phyloP scores from a whole-genome alignment of 1,140 invertebrate genomes.

The Myzus persicae region DNA sequence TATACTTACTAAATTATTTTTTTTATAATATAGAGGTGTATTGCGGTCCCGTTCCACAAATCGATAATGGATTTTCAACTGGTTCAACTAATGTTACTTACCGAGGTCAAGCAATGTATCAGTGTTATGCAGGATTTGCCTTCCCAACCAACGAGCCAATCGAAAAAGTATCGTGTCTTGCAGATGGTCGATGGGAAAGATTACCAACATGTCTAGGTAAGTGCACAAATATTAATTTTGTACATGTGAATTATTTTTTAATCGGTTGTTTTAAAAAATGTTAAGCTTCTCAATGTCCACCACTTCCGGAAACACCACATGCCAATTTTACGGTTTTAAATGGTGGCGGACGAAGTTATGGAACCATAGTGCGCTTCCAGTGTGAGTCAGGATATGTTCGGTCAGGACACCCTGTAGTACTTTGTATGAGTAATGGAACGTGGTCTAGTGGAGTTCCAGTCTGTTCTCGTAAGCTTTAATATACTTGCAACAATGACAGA shows the following conservation, averaged over 20 bases:
- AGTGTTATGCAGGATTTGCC: slow-evolving; percentile 95
- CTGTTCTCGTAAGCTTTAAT: slow-evolving; percentile 76
- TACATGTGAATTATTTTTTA: neutral
- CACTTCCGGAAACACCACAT: slow-evolving; percentile 85
- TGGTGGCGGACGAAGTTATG: slow-evolving; percentile 91
- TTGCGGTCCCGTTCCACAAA: slow-evolving; percentile 96
- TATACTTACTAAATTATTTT: neutral
- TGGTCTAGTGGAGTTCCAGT: slow-evolving; percentile 92
- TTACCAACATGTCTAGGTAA: slow-evolving; percentile 87
- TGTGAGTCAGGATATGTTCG: slow-evolving; percentile 93
- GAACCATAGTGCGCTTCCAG: slow-evolving; percentile 92
- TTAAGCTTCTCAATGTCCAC: slow-evolving; percentile 89
- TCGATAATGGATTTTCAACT: slow-evolving; percentile 96
- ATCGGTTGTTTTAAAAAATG: slow-evolving; percentile 18
- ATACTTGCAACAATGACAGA: neutral
- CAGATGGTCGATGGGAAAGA: slow-evolving; percentile 89
- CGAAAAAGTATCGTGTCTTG: slow-evolving; percentile 87
- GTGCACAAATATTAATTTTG: slow-evolving; percentile 57
- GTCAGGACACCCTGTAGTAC: slow-evolving; percentile 85
- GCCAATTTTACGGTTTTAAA: slow-evolving; percentile 89
- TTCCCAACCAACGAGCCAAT: slow-evolving; percentile 87
- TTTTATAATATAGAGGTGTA: slow-evolving; percentile 79
- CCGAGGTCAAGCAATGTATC: slow-evolving; percentile 89
- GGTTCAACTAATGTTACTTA: slow-evolving; percentile 95
- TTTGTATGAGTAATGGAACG: slow-evolving; percentile 95